Conservation (phyloP, 92 coral and sea anemone genomes). For the Umimayanthus kanabou region DNA sequence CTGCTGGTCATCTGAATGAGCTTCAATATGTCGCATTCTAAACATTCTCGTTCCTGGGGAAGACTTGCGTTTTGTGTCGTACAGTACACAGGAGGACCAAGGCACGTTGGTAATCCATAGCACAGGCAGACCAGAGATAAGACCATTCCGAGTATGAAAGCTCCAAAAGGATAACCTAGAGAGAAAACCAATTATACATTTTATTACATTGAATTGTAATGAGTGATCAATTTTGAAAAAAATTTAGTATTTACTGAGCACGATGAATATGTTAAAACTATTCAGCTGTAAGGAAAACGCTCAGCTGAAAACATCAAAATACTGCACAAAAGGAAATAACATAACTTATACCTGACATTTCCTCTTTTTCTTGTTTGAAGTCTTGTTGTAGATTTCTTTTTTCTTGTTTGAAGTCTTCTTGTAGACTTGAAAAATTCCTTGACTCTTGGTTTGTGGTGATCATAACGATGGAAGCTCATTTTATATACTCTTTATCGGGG, state of each 20-base stretch:
- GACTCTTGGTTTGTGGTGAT: not conserved
- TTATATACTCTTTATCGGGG: conserved; percentile 16
- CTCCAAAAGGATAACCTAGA: not conserved
- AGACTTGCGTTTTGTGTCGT: not conserved
- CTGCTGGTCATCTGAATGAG: conserved; percentile 8
- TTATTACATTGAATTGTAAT: not conserved
- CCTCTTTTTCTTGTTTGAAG: not conserved
- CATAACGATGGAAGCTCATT: not conserved
- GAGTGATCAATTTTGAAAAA: not conserved
- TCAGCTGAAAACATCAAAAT: not conserved
- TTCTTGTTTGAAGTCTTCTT: not conserved
- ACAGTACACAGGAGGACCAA: too few relatives aligned
- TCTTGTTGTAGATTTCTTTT: not conserved
- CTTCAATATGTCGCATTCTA: conserved; percentile 3
- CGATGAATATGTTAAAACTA: too few relatives aligned
- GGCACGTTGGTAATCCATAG: not conserved
- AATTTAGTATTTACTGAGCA: not conserved
- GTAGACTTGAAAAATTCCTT: not conserved
- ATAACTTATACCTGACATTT: conserved; percentile 15
- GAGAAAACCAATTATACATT: not conserved
- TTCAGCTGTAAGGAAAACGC: not conserved
- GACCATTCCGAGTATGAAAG: not conserved
- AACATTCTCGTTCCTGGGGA: not conserved
- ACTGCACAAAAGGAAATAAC: not conserved
- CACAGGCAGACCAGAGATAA: not conserved